Base-by-base conservation (phyloP, 2,797 vertebrate genomes). In the Bovichtus diacanthus region DNA sequence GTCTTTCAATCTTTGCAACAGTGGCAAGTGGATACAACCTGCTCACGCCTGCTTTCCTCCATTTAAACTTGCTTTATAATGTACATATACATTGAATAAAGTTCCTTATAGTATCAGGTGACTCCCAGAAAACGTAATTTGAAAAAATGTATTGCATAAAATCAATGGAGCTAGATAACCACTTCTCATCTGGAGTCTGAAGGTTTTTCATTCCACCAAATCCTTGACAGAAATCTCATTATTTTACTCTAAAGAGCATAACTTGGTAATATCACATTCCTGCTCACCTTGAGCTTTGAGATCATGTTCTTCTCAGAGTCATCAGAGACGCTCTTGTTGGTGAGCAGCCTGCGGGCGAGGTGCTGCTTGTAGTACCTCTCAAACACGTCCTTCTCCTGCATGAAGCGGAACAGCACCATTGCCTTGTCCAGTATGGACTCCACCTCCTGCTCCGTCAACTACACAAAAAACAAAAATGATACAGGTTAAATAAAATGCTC, bases 251-350 rank as follows among this genome's bases (percentile, higher is more conserved):
- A 70, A 31, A 54, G 6, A 38, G 31, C n/a, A 25, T 11, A 15
- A 38, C 19, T 15, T 66, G 0, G 1, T 71, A 44, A 31, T 1
- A 39, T 47, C 13, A 8, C 9, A 41, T 27, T 74, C 19, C 38
- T 11, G 18, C 87, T 88, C 84, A 97, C 98, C 97, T 99, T 99
- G 77, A 99, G 96, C 87, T 99, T 99, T 70, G 98, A 99, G 89
- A 99, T 99, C 98, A 99, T 99, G 90, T 99, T 99, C 93, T 99
- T 99, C 93, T 99, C 98, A 0, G 98, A 99, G 92, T 99, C 98
- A 90, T 99, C 98, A 63, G 98, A 99, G 82, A 99, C 98, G 39
- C 98, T 99, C 93, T 99, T 99, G 94, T 99, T 99, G 76, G 98
- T 99, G 78, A 99, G 97, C 90, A 99, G 96, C 90, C 98, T 94